Percentiles rank a stretch among this genome's conserved stretches.
These are phyloP conservation scores for Lepidurus arcticus DNA, from an alignment of 1,140 invertebrate genomes.

Conservation along the genomic window DNA sequence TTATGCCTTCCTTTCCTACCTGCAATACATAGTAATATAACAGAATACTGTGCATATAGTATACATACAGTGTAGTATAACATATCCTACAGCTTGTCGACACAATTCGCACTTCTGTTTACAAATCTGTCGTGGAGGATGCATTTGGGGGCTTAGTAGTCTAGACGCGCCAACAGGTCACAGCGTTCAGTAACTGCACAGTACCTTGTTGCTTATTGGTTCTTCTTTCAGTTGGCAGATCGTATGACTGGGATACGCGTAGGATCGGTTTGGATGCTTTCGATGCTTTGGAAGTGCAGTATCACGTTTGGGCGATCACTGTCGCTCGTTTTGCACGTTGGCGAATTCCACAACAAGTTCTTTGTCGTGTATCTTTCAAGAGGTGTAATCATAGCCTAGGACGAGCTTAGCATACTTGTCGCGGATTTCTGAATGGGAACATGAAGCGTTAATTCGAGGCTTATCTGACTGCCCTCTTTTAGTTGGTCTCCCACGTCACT, in stretches of 20 bases:
- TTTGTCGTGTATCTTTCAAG: not conserved
- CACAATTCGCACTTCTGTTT: not conserved
- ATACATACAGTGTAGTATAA: too few relatives aligned
- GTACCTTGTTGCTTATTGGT: not conserved
- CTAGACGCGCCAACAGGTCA: not conserved
- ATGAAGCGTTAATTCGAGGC: constrained; percentile 8
- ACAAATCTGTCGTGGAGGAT: not conserved
- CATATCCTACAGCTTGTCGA: not conserved
- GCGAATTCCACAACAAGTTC: constrained; percentile 4
- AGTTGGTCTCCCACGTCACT: constrained; percentile 5
- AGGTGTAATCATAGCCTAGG: constrained; percentile 12
- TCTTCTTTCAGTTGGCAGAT: not conserved
- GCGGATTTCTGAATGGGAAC: constrained; percentile 1
- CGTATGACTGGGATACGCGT: not conserved
- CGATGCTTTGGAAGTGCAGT: not conserved
- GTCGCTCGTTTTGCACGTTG: not conserved
- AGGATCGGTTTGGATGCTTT: too few relatives aligned
- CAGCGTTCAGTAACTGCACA: too few relatives aligned
- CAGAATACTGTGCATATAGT: too few relatives aligned
- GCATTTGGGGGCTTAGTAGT: not conserved
- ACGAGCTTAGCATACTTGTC: constrained; percentile 15
- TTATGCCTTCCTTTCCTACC: not conserved
- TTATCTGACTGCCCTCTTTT: not conserved
- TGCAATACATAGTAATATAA: not conserved
- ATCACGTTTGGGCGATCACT: not conserved